Evolutionary conservation across 2,797 vertebrate genomes (phyloP).

Genomic region (Gymnoscopelus braueri): DNA sequence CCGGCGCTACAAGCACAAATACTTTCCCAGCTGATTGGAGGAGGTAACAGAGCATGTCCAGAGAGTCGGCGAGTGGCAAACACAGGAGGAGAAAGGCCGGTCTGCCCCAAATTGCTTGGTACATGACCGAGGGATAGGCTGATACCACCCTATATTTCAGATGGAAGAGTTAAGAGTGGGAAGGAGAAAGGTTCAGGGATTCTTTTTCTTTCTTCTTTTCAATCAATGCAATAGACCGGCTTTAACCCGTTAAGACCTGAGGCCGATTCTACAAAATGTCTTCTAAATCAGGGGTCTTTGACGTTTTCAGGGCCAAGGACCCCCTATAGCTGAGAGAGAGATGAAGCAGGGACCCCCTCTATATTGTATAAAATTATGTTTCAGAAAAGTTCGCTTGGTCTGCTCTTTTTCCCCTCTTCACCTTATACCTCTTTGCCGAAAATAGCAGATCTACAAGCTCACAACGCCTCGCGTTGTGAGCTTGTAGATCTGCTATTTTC

Average conservation of each 20-base stretch:
- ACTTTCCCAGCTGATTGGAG: conserved; percentile 79
- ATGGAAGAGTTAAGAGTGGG: conserved; percentile 57
- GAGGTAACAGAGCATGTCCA: conserved; percentile 78
- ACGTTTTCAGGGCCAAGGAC: too few relatives aligned
- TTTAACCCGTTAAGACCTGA: conserved; percentile 39
- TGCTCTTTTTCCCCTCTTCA: too few relatives aligned
- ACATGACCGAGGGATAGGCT: conserved; percentile 70
- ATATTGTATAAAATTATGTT: too few relatives aligned
- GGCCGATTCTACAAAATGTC: too few relatives aligned
- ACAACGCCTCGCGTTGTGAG: too few relatives aligned
- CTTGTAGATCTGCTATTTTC: too few relatives aligned
- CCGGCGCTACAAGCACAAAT: conserved; percentile 74
- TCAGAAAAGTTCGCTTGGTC: too few relatives aligned
- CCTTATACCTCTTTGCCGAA: too few relatives aligned
- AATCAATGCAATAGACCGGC: conserved; percentile 76
- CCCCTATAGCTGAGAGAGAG: too few relatives aligned
- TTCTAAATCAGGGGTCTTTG: too few relatives aligned
- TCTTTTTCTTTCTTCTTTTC: conserved; percentile 66
- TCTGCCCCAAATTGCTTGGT: conserved; percentile 69
- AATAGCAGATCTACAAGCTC: too few relatives aligned
- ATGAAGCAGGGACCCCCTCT: too few relatives aligned
- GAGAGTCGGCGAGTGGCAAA: conserved; percentile 65
- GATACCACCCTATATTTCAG: conserved; percentile 54
- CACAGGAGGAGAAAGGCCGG: conserved; percentile 43
- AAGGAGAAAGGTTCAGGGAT: conserved; percentile 59